Conservation (phyloP, 2,113 vertebrate genomes). For the Haplochromis burtoni region DNA sequence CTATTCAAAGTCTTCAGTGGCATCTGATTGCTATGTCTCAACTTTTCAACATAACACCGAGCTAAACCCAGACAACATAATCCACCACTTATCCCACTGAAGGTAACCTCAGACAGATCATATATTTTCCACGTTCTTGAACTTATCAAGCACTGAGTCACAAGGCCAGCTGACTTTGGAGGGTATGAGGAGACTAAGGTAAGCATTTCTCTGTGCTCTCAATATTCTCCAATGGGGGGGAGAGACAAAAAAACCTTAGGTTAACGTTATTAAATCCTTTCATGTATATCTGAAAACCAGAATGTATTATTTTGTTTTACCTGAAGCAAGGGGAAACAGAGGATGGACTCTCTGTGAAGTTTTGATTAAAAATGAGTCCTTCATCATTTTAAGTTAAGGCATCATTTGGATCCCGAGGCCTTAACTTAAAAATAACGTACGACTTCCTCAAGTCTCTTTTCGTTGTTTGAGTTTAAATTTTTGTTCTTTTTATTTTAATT, state of each 20-base stretch:
- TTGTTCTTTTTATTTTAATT: slow-evolving; percentile 13
- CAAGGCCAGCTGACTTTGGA: not conserved
- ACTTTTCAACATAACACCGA: not conserved
- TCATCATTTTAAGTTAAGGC: not conserved
- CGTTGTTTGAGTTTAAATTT: not conserved
- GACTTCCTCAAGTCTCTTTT: not conserved
- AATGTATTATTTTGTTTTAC: not conserved
- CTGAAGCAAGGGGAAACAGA: not conserved
- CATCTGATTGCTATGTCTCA: not conserved
- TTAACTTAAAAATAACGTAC: not conserved
- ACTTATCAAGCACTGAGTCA: not conserved
- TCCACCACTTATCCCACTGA: not conserved
- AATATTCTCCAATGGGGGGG: not conserved
- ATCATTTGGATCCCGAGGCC: not conserved
- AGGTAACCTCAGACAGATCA: not conserved
- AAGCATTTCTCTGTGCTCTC: not conserved
- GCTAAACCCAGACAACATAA: not conserved
- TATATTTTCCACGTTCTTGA: not conserved
- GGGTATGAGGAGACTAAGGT: not conserved
- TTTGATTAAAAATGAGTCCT: not conserved
- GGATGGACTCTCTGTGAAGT: not conserved
- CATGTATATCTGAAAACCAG: not conserved
- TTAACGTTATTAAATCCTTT: not conserved
- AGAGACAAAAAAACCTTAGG: not conserved
- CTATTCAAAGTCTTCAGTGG: not conserved